Base-by-base conservation (phyloP, 2,797 vertebrate genomes). In the Epinephelus malabaricus region DNA sequence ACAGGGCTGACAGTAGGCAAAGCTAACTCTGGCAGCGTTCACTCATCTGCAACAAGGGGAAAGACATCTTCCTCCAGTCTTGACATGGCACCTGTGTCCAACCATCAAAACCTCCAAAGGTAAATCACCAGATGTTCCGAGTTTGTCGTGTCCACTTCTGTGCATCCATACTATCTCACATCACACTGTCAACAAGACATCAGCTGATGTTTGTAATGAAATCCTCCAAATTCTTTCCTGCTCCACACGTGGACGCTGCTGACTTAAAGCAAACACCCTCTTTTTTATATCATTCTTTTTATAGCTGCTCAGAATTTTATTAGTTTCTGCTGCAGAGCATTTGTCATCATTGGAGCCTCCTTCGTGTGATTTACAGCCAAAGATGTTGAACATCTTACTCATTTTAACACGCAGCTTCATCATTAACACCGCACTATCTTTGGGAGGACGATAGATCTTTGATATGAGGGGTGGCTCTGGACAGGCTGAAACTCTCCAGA, bases 341-440 rank as follows among this genome's bases (percentile, higher is more conserved):
- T 90, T 84, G 83, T 93, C 92, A 92, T 91, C 89, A 91, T 91
- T 83, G 81, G 83, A 87, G 69, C 66, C 84, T 86, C 84, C 83
- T 86, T 72, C 19, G 0, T 23, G 65, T 92, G 89, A 94, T 92
- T 93, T 88, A 93, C 62, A 11, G 63, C 55, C 21, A 21, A 50
- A 76, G 50, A 88, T 64, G 88, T 78, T 82, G 76, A 90, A 86
- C 76, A 79, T 87, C 77, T 89, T 86, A 69, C 78, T 93, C 89
- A 92, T 89, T 92, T 87, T 87, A 87, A 92, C 90, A 87, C 83
- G 53, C 84, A 77, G 83, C 86, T 88, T 83, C 78, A 89, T 93
- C 89, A 88, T 88, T 92, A 91, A 79, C 83, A 59, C 67, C 5
- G 67, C 53, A 13, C 79, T 86, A 88, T 90, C 81, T 89, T 66